phyloP scores from a whole-genome alignment of 1,140 invertebrate genomes.

The Maconellicoccus hirsutus region DNA sequence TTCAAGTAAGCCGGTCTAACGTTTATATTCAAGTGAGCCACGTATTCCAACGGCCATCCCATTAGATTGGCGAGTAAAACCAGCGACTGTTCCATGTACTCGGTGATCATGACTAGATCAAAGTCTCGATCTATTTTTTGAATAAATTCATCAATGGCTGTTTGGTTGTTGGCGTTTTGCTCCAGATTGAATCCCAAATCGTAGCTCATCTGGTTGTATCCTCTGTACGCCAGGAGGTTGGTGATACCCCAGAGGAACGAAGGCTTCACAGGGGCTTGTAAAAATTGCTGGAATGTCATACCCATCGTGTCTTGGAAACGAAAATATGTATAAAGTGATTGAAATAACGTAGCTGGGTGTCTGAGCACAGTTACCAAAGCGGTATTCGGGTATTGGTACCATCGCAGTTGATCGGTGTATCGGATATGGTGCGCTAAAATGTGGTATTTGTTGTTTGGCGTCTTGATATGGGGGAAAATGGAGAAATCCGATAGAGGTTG shows the following conservation, averaged over 20 bases:
- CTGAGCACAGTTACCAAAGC: conserved; percentile 36
- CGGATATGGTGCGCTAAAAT: conserved; percentile 33
- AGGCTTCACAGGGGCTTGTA: not conserved
- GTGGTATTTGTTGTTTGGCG: conserved; percentile 28
- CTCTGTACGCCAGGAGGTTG: conserved; percentile 26
- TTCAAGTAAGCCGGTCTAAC: not conserved
- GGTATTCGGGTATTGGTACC: conserved; percentile 34
- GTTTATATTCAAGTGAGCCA: conserved; percentile 37
- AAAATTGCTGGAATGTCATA: conserved; percentile 17
- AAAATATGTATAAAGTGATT: conserved; percentile 34
- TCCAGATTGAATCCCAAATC: conserved; percentile 34
- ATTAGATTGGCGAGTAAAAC: conserved; percentile 39
- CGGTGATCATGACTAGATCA: conserved; percentile 41
- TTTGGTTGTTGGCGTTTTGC: conserved; percentile 28
- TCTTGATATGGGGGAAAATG: not conserved
- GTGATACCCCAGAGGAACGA: not conserved
- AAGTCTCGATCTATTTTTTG: conserved; percentile 36
- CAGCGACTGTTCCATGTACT: conserved; percentile 43
- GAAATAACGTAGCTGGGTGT: conserved; percentile 35
- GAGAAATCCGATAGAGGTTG: not conserved
- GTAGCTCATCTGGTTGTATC: conserved; percentile 37
- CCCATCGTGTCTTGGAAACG: conserved; percentile 28
- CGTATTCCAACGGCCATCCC: conserved; percentile 39
- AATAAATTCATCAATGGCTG: conserved; percentile 29
- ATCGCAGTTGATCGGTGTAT: conserved; percentile 31